Base-by-base conservation (phyloP, 2,113 vertebrate genomes). In the Lethenteron camtschaticum region DNA sequence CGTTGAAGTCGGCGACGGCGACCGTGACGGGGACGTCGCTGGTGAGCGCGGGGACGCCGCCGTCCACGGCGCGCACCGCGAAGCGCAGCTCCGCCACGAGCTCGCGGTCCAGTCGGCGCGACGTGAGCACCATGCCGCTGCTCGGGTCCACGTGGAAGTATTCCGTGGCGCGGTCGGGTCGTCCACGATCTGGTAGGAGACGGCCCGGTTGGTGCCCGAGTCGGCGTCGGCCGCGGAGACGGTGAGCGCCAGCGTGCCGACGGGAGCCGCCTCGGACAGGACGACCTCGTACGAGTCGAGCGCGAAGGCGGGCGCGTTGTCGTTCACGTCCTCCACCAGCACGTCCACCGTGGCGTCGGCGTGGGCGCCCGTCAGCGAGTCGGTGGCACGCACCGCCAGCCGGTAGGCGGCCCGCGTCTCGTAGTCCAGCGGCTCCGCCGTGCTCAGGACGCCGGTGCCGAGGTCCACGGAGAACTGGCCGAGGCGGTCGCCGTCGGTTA, bases 81-180 rank as follows among this genome's bases (percentile, higher is more conserved):
- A 99, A 84, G 59, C 78, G 80, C 73, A 89, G 91, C 41, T 81
- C 80, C 41, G 88, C 87, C 56, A 88, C 77, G 14, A 81, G 72
- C 69, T 99, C 92, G 11, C 94, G 88, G 78, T 99, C 94, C 10
- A 99, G 76, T 79, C 86, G 82, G 10, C 92, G 84, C 0, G 94
- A 90, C 4, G 92, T 99, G 59, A 99, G 80, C 73, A 99, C 95
- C 24, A 96, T 78, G 60, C 94, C 94, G 60, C 92, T 96, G 73
- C 85, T 82, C 10, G 90, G 89, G 71, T 99, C 94, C 59, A 99
- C 91, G 77, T 96, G 90, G 73, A 99, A 99, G 73, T 90, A 90
- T 70, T 99, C 94, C 0, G 90, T 89, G 77, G 85, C 90, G 77
- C 96, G 92, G 71, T 85, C 86, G 3, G 78, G 68, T 88, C 85